These are phyloP conservation scores for Xanthia icteritia DNA, from an alignment of 2,888 invertebrate genomes.

Conservation along the genomic window DNA sequence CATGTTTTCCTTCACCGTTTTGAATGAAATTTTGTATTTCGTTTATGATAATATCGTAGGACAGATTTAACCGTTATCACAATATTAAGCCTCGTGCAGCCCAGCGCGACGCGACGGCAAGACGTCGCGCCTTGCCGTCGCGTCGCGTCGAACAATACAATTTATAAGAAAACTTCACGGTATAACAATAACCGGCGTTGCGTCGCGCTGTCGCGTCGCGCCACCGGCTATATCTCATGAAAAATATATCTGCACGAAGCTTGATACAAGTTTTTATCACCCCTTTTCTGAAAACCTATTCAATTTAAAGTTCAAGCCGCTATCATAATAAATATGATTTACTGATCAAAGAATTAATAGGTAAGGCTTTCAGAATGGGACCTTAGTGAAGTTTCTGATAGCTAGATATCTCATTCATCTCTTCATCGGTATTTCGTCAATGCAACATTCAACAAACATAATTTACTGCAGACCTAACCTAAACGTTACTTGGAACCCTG, in stretches of 20 bases:
- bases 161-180: too few species aligned
- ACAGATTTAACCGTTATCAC: neutral
- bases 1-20: too few species aligned
- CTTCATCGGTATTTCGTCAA: neutral
- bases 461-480: slow-evolving; percentile 1
- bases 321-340: neutral
- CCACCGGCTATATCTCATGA: too few species aligned
- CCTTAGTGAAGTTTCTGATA: neutral
- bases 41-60: too few species aligned
- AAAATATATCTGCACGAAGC: too few species aligned
- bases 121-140: too few species aligned
- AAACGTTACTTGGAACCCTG: slow-evolving; percentile 50
- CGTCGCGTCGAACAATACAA: too few species aligned
- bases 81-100: too few species aligned
- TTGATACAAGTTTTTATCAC: neutral
- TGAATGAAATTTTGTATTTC: too few species aligned
- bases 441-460: slow-evolving; percentile 14
- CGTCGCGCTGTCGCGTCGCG: too few species aligned
- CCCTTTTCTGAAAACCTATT: neutral
- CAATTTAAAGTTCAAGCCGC: neutral
- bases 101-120: too few species aligned
- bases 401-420: neutral
- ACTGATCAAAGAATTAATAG: neutral
- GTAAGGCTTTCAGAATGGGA: neutral
- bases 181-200: too few species aligned